A percentile compares a stretch with the other conserved stretches of the same genome.
Evolutionary conservation across 1,140 invertebrate genomes (phyloP).

Genomic region (Pogonomyrmex californicus): DNA sequence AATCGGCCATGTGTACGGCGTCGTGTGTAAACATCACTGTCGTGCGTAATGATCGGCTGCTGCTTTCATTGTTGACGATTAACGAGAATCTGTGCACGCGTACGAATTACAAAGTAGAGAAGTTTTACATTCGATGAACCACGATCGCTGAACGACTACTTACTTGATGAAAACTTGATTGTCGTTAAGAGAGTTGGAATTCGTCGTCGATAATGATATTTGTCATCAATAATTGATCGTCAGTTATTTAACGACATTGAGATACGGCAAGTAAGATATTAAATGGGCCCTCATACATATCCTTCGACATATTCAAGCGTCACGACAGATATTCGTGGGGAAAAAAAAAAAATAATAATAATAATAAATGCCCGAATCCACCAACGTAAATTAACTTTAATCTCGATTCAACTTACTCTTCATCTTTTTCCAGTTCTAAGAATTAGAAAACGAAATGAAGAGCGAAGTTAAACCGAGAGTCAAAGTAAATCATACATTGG

Average conservation of each 20-base stretch:
- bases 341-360: background rate
- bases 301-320: constrained; percentile 20
- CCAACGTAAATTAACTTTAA: too few relatives aligned
- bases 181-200: background rate
- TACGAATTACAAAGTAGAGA: constrained; percentile 3
- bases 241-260: background rate
- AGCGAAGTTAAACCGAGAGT: too few relatives aligned
- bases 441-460: too few relatives aligned
- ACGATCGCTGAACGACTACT: background rate
- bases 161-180: background rate
- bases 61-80: background rate
- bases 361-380: too few relatives aligned
- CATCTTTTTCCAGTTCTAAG: too few relatives aligned
- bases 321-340: background rate
- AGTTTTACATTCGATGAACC: background rate
- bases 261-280: background rate
- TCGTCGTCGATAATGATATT: background rate
- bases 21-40: background rate
- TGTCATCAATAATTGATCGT: constrained; percentile 1
- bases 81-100: background rate
- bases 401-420: too few relatives aligned
- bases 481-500: too few relatives aligned
- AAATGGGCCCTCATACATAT: background rate
- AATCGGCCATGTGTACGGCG: background rate
- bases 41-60: background rate